Percentiles rank a stretch among this genome's conserved stretches.
Conservation (phyloP, 2,113 vertebrate genomes). For the Cyanistes caeruleus region DNA sequence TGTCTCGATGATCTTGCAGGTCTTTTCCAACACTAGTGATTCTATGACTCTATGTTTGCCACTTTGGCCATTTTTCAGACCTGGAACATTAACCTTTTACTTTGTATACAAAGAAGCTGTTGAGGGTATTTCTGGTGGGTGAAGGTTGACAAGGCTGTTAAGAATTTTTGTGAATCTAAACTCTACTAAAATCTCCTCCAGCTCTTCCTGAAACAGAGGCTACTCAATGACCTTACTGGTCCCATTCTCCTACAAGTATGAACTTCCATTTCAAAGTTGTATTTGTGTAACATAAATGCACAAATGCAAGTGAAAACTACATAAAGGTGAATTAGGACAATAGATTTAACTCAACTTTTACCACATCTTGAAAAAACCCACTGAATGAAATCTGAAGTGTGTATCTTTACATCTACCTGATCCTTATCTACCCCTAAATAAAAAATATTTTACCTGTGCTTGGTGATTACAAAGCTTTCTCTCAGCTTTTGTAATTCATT, state of each 20-base stretch:
- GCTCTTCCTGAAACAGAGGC: not conserved
- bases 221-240: not conserved
- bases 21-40: not conserved
- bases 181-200: not conserved
- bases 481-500: constrained; percentile 75
- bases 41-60: not conserved
- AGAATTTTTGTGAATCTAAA: not conserved
- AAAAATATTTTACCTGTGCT: constrained; percentile 70
- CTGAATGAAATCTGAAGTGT: not conserved
- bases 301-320: not conserved
- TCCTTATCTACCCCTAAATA: constrained; percentile 54
- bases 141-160: not conserved
- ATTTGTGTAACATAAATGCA: not conserved
- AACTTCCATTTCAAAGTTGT: not conserved
- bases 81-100: not conserved
- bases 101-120: not conserved
- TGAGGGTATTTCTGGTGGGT: not conserved
- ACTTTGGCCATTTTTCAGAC: not conserved
- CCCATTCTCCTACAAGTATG: not conserved
- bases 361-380: not conserved
- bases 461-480: constrained; percentile 71
- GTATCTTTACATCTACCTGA: constrained; percentile 15
- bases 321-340: not conserved
- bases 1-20: not conserved
- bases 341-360: not conserved